Evolutionary conservation across 2,797 vertebrate genomes (phyloP), one percentile per base, ranked within the genome.

Genomic region (Clarias laeviceps): DNA sequence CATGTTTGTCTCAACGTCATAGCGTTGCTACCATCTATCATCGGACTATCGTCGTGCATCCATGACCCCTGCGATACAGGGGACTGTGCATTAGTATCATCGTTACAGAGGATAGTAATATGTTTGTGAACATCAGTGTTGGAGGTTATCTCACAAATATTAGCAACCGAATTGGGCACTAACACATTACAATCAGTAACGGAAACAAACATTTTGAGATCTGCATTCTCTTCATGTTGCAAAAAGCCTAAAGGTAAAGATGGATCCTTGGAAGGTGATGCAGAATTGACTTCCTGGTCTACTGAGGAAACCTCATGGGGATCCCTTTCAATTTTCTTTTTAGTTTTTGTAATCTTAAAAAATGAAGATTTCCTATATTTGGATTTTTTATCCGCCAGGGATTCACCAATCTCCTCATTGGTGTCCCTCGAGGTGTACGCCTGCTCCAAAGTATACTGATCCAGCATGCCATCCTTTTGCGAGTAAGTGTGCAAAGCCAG

Each of bases 1-100:
- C 97, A 98, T 0, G 95, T 95, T 88, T 95, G 93, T 89, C 93
- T 97, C 65, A 97, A 92, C 50, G 96, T 95, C 17, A 87, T 89
- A 1, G 94, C 79, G 5, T 94, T 94, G 18, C 83, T 90, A 2
- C 85, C 78, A 5, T 95, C 94, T 85, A 93, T 27, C 77, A 85
- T 87, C 32, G 83, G 87, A 32, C 90, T 90, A 57, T 90, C 86
- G 2, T 81, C 85, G 45, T 77, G 77, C 32, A 69, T 89, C 89
- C 93, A 94, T 0, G 86, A 76, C 40, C 54, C 37, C 50, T 74
- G 82, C 0, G 87, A 83, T 0, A 90, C 83, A 15, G 88, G 85
- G 0, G 94, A 85, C 0, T 90, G 90, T 12, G 91, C 87, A 14
- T 34, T 54, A 24, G 74, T 86, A 17, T 88, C 90, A 0, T 94